Base-by-base conservation (phyloP, 2,113 vertebrate species). In the Emydura subglobosa region DNA sequence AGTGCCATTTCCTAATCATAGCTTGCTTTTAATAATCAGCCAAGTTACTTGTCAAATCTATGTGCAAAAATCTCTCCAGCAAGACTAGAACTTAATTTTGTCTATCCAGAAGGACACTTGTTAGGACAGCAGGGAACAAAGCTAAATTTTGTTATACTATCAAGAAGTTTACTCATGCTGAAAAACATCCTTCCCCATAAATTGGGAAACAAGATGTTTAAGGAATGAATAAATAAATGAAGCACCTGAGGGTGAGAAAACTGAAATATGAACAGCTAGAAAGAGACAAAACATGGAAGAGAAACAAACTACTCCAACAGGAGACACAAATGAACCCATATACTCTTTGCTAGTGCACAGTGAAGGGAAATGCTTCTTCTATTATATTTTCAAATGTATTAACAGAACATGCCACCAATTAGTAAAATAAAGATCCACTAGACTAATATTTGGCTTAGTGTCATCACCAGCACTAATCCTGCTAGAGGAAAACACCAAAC, bases 31-130 rank as follows among this genome's bases (percentile, higher is more conserved):
- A 95, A 87, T 72, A 82, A 86, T 86, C 29, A 2, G 87, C 90
- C 94, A 13, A 97, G 85, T 91, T 92, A 85, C 87, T 94, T 92
- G 93, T 97, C 95, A 95, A 96, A 95, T 92, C 19, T 44, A 34
- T 86, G 94, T 3, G 3, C 83, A 97, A 95, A 93, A 92, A 95
- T 65, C 87, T 85, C 93, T 97, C 97, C 96, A 82, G 88, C 91
- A 92, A 95, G 94, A 92, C 39, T 2, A 9, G 83, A 78, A 82
- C 91, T 97, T 96, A 76, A 87, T 96, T 97, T 94, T 90, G 90
- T 93, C 97, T 94, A 90, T 89, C 96, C 91, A 91, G 96, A 95
- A 90, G 16, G 94, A 98, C 98, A 87, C 92, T 92, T 88, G 86
- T 93, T 94, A 96, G 92, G 97, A 95, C 85, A 87, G 88, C 27